These are phyloP conservation scores for Pogonognathellus flavescens DNA, from an alignment of 1,140 invertebrate species.

Conservation along the genomic window DNA sequence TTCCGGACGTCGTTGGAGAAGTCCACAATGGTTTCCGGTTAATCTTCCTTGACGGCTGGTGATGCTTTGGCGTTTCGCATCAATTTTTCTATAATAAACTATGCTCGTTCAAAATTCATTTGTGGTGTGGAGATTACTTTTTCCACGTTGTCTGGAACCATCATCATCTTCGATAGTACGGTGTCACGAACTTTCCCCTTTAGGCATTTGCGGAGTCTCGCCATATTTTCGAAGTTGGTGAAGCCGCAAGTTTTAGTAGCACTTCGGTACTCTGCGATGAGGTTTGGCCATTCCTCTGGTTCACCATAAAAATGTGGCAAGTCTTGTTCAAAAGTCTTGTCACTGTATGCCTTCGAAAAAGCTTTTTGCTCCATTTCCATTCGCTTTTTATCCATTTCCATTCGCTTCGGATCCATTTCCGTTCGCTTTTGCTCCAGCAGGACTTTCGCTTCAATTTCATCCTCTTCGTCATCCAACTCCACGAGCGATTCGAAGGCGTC, in stretches of 20 bases:
- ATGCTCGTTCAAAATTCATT: not conserved
- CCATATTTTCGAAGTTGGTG: not conserved
- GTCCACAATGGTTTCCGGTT: not conserved
- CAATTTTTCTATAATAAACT: not conserved
- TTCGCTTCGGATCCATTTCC: too few relatives aligned
- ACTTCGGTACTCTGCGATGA: not conserved
- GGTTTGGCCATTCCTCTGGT: not conserved
- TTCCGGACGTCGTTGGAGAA: not conserved
- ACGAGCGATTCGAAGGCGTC: too few relatives aligned
- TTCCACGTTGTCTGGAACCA: not conserved
- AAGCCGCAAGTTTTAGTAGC: not conserved
- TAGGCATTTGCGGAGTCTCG: not conserved
- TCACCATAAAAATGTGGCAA: not conserved
- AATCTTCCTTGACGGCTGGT: not conserved
- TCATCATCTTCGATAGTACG: not conserved
- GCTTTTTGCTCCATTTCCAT: too few relatives aligned
- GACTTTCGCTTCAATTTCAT: too few relatives aligned
- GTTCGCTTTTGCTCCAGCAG: too few relatives aligned
- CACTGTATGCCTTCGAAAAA: not conserved
- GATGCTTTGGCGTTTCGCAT: not conserved
- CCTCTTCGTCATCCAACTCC: too few relatives aligned
- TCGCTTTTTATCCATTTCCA: too few relatives aligned
- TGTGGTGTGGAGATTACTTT: not conserved
- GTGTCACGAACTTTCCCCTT: not conserved
- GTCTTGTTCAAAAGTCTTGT: not conserved